Evolutionary conservation across 2,113 vertebrate genomes (phyloP).

Genomic region (Sula dactylatra): DNA sequence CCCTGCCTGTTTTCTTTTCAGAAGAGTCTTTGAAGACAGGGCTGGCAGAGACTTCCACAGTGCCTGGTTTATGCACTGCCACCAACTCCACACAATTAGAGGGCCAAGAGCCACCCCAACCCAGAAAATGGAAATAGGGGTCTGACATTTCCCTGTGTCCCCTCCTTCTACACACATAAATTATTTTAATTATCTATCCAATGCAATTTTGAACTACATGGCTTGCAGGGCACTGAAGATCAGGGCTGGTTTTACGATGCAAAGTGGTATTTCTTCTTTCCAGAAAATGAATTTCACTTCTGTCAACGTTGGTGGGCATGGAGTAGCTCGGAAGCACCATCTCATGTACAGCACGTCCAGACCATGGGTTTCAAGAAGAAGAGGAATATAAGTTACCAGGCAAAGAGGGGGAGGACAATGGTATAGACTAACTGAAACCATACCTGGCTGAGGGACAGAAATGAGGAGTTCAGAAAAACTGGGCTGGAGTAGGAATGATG

Average conservation of each 20-base stretch:
- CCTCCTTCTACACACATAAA: neutral
- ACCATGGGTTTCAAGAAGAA: neutral
- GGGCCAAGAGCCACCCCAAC: neutral
- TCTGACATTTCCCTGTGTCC: neutral
- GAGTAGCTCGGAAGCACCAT: neutral
- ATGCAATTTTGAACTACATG: neutral
- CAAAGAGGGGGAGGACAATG: neutral
- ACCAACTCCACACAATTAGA: neutral
- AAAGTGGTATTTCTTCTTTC: neutral
- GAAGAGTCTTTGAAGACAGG: neutral
- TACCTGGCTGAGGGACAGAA: neutral
- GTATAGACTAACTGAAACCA: neutral
- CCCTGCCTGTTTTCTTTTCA: neutral
- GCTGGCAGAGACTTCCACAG: neutral
- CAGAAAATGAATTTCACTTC: neutral
- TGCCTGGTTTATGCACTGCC: neutral
- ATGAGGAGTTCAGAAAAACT: neutral
- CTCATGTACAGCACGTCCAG: accelerated
- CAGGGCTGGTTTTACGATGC: neutral
- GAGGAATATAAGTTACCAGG: neutral
- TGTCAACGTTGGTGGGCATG: neutral
- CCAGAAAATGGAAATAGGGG: neutral
- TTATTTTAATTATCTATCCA: neutral
- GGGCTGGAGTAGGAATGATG: neutral
- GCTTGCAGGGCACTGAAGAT: neutral